Conservation (phyloP, 2,888 invertebrate species). For the Synergus gifuensis region DNA sequence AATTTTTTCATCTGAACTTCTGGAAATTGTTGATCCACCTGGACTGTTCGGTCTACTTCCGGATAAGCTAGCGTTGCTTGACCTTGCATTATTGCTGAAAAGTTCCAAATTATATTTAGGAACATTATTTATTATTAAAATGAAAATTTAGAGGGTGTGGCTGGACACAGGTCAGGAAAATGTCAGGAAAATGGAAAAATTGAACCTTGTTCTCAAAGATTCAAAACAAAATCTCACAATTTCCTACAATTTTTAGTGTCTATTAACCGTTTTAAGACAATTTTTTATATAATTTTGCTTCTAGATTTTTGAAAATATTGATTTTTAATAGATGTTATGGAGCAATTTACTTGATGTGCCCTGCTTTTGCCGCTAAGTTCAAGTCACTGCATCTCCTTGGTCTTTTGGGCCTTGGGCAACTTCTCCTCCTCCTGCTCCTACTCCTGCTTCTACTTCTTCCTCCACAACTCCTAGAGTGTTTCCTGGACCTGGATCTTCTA, state of each 20-base stretch:
- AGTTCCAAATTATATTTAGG: not conserved
- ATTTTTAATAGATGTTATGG: not conserved
- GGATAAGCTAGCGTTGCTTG: not conserved
- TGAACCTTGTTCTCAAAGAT: too few species aligned
- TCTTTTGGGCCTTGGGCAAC: conserved; percentile 20
- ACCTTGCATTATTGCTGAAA: not conserved
- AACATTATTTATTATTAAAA: not conserved
- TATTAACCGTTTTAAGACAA: too few species aligned
- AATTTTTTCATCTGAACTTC: conserved; percentile 44
- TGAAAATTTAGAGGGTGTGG: too few species aligned
- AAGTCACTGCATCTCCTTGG: conserved; percentile 24
- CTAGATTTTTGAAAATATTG: too few species aligned
- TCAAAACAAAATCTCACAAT: too few species aligned
- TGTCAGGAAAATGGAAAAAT: too few species aligned
- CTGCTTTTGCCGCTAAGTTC: not conserved
- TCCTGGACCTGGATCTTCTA: not conserved
- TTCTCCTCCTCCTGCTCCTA: conserved; percentile 36
- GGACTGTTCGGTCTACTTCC: not conserved
- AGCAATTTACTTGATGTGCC: not conserved
- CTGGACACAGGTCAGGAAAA: too few species aligned
- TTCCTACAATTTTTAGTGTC: too few species aligned
- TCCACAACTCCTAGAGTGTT: conserved; percentile 32
- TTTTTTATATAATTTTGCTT: too few species aligned
- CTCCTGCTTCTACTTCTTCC: conserved; percentile 30
- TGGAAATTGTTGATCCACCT: conserved; percentile 13